Conservation (phyloP, 2,888 invertebrate genomes). For the Diaperis boleti region DNA sequence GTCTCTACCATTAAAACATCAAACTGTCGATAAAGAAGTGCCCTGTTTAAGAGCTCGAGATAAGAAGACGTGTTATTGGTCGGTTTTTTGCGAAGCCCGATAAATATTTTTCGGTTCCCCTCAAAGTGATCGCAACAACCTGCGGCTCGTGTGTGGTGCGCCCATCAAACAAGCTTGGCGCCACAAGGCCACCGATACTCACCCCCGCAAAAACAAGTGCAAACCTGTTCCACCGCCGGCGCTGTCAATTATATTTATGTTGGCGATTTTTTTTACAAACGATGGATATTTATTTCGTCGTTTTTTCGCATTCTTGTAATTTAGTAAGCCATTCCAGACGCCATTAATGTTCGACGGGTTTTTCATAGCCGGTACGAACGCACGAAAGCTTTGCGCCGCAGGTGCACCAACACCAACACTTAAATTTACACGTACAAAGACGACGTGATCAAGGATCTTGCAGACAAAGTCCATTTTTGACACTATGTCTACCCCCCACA, state of each 20-base stretch:
- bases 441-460: too few relatives aligned
- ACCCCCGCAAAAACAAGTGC: constrained; percentile 42
- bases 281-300: constrained; percentile 24
- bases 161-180: constrained; percentile 32
- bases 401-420: constrained; percentile 20
- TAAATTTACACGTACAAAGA: too few relatives aligned
- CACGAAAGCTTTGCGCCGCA: constrained; percentile 21
- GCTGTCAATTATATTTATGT: constrained; percentile 50
- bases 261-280: constrained; percentile 44
- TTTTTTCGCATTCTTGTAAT: constrained; percentile 43
- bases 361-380: constrained; percentile 16
- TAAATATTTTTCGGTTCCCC: constrained; percentile 14
- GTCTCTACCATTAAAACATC: constrained; percentile 18
- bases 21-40: constrained; percentile 24
- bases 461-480: too few relatives aligned
- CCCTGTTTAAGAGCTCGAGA: constrained; percentile 8
- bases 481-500: too few relatives aligned
- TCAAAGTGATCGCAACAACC: constrained; percentile 24
- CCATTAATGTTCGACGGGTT: constrained; percentile 48
- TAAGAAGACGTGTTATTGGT: constrained; percentile 23
- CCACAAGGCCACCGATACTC: constrained; percentile 38
- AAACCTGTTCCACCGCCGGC: constrained; percentile 49
- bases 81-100: neutral
- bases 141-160: constrained; percentile 37
- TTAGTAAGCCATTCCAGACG: constrained; percentile 50